Percentiles rank a stretch among this genome's conserved stretches.
phyloP scores from a whole-genome alignment of 1,140 invertebrate genomes.

The Leptinotarsa texana region DNA sequence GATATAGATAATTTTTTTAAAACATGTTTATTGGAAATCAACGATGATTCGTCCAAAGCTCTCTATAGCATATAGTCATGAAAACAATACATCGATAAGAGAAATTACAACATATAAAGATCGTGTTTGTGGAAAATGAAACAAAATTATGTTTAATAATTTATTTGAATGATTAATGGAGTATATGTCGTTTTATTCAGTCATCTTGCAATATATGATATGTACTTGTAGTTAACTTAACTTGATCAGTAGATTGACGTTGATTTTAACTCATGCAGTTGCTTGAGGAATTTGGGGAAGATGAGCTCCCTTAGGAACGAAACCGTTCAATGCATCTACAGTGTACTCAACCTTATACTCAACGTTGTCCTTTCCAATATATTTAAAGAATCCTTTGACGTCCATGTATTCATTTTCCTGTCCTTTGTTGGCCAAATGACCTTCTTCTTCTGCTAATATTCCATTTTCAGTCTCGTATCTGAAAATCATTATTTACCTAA shows the following conservation, averaged over 20 bases:
- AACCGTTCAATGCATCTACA: slow-evolving; percentile 15
- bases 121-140: too few species aligned
- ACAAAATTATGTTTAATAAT: too few species aligned
- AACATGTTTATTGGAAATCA: too few species aligned
- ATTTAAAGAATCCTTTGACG: slow-evolving; percentile 2
- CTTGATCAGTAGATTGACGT: not conserved
- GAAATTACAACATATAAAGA: too few species aligned
- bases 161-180: not conserved
- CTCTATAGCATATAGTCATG: too few species aligned
- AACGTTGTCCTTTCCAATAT: not conserved
- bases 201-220: too few species aligned
- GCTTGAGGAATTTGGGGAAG: not conserved
- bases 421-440: slow-evolving; percentile 10
- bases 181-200: not conserved
- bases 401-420: slow-evolving; percentile 4
- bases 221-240: too few species aligned
- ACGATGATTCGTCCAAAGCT: too few species aligned
- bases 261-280: not conserved
- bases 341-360: not conserved
- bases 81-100: too few species aligned
- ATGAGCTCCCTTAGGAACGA: slow-evolving; percentile 15
- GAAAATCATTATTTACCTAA: not conserved
- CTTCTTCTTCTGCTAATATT: slow-evolving; percentile 18
- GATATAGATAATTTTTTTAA: too few species aligned
- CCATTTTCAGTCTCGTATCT: slow-evolving; percentile 21